Evolutionary conservation across 2,888 invertebrate species (phyloP), one percentile per base, ranked within the genome.

Genomic region (Dioctria linearis): DNA sequence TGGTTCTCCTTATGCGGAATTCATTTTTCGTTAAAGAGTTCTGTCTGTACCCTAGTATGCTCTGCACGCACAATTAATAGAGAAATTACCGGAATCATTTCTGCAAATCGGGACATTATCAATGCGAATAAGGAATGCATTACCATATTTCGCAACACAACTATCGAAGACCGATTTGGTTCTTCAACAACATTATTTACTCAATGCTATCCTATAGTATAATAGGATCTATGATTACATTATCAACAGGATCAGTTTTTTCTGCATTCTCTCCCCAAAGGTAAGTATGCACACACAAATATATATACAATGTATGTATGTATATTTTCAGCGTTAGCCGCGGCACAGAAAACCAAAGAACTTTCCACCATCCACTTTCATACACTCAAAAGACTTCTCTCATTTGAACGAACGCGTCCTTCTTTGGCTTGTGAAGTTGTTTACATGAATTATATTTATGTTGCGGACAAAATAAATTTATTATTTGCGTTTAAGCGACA

Each of bases 401-500:
- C 37, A 8, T 25, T 43, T 11, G 43, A 11, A 9, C 25, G 46
- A 40, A 54, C 71, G 51, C 75, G 61, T 75, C 75, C 75, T 75
- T 75, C 59, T 75, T 57, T 54, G 54, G 76, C 71, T 78, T 81
- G 82, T 80, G 78, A 78, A 80, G 82, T 81, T 82, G 82, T 81
- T 81, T 80, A 82, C 82, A 82, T 82, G 80, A 81, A 81, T 78
- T 81, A 80, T 82, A 81, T 82, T 82, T 82, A 82, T 82, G 81
- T 82, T 82, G 80, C 67, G 61, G 78, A 71, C 78, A 78, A 82
- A 81, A 82, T 82, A 82, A 82, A 82, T 82, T 82, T 82, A 82
- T 82, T 82, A 82, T 82, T 82, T 82, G 80, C 80, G 82, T 82
- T 81, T 75, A 80, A 78, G 79, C 82, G 82, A 82, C 82, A 82